phyloP scores from a whole-genome alignment of 2,113 vertebrate genomes.

The Pterocles gutturalis region DNA sequence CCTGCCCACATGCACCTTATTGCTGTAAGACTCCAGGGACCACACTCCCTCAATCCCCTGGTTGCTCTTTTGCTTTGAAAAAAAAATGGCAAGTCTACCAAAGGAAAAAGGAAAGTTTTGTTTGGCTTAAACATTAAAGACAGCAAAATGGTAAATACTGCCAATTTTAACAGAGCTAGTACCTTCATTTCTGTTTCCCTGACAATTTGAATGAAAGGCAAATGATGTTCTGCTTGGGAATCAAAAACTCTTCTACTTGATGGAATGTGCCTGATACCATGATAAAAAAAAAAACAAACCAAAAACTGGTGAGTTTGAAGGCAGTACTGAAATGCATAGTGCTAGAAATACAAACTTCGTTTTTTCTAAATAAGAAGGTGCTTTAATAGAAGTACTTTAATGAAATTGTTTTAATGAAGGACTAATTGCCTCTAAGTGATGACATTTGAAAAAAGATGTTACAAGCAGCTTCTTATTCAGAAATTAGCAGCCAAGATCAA shows the following conservation, averaged over 20 bases:
- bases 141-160: constrained; percentile 29
- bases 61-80: neutral
- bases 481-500: constrained; percentile 35
- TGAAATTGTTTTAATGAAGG: neutral
- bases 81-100: neutral
- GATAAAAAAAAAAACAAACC: neutral
- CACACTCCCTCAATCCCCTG: neutral
- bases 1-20: rapidly evolving
- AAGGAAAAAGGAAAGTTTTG: neutral
- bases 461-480: constrained; percentile 59
- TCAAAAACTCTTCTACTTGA: neutral
- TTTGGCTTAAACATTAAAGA: constrained; percentile 24
- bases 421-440: neutral
- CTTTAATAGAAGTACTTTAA: neutral
- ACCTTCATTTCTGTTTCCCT: neutral
- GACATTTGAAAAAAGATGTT: neutral
- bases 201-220: neutral
- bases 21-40: neutral
- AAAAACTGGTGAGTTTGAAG: constrained; percentile 44
- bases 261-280: neutral
- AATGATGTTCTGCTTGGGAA: neutral
- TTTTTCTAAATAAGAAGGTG: constrained; percentile 56
- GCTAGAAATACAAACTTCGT: constrained; percentile 23
- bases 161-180: constrained; percentile 49
- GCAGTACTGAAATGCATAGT: constrained; percentile 57